A percentile compares a stretch with the other conserved stretches of the same genome.
Conservation (phyloP, 2,888 invertebrate genomes). For the Apoderus coryli region DNA sequence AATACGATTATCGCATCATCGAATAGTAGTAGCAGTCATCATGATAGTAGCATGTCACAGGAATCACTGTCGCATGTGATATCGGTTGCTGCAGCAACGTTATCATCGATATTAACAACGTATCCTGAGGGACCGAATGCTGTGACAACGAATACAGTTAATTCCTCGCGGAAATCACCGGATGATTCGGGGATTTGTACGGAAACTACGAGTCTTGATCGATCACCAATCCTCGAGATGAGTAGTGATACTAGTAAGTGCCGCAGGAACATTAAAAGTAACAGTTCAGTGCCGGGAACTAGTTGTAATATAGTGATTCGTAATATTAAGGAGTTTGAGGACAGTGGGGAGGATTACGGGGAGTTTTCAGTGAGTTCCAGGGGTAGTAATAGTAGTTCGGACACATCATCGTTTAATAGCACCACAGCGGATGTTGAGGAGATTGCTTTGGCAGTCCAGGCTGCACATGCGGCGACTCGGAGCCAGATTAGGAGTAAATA, state of each 20-base stretch:
- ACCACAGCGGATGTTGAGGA: slow-evolving; percentile 78
- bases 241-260: slow-evolving; percentile 22
- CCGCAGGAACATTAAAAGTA: slow-evolving; percentile 6
- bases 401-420: slow-evolving; percentile 57
- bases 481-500: slow-evolving; percentile 69
- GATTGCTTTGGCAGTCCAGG: slow-evolving; percentile 71
- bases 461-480: slow-evolving; percentile 65
- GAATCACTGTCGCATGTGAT: slow-evolving; percentile 39
- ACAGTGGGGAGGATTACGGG: slow-evolving; percentile 18
- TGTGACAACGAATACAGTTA: slow-evolving; percentile 30
- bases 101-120: slow-evolving; percentile 42
- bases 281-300: slow-evolving; percentile 18
- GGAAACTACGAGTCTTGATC: slow-evolving; percentile 54
- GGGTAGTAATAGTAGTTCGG: slow-evolving; percentile 35
- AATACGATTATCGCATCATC: slow-evolving; percentile 39
- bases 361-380: slow-evolving; percentile 26
- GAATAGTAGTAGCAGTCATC: slow-evolving; percentile 10
- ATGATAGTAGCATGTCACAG: slow-evolving; percentile 21
- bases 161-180: slow-evolving; percentile 29
- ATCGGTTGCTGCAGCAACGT: slow-evolving; percentile 47
- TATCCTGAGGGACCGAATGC: slow-evolving; percentile 22
- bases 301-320: slow-evolving; percentile 17
- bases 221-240: slow-evolving; percentile 45
- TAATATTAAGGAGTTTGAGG: neutral
- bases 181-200: slow-evolving; percentile 59